Percentiles rank a stretch among this genome's conserved stretches.
Conservation (phyloP, 2,888 invertebrate species). For the Andrena bicolor region DNA sequence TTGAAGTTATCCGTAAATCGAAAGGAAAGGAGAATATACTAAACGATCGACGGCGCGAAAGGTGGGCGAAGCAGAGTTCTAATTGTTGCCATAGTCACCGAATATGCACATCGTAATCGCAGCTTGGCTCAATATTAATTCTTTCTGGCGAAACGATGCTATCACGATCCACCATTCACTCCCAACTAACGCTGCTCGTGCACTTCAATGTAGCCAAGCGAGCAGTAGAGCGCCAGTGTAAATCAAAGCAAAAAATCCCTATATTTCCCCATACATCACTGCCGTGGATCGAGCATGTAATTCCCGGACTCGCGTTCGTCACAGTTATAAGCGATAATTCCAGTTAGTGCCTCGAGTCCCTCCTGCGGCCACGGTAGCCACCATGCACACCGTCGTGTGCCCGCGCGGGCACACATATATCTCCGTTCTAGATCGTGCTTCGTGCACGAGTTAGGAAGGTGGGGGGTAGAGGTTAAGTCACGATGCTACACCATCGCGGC, state of each 20-base stretch:
- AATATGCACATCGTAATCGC: no score
- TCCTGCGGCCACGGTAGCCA: constrained; percentile 22
- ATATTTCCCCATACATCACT: constrained; percentile 20
- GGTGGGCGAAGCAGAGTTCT: no score
- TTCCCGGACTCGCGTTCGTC: constrained; percentile 66
- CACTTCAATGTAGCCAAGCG: not conserved
- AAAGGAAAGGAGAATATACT: no score
- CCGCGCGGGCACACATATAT: constrained; percentile 46
- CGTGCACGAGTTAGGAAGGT: constrained; percentile 42
- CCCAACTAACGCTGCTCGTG: not conserved
- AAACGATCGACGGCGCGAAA: no score
- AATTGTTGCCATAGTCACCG: no score
- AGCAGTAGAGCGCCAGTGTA: constrained; percentile 10
- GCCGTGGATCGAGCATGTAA: constrained; percentile 61
- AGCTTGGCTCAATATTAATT: no score
- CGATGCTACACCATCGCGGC: constrained; percentile 73
- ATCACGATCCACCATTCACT: not conserved
- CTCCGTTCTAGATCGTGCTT: constrained; percentile 65
- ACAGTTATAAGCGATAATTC: constrained; percentile 70
- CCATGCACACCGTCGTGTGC: constrained; percentile 13
- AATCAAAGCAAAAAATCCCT: constrained; percentile 39
- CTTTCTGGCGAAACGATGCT: no score
- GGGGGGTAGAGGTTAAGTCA: constrained; percentile 59
- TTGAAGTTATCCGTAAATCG: no score
- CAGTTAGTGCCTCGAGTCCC: constrained; percentile 53